These are phyloP conservation scores for Trissolcus basalis DNA, from an alignment of 1,140 invertebrate species.

Conservation along the genomic window DNA sequence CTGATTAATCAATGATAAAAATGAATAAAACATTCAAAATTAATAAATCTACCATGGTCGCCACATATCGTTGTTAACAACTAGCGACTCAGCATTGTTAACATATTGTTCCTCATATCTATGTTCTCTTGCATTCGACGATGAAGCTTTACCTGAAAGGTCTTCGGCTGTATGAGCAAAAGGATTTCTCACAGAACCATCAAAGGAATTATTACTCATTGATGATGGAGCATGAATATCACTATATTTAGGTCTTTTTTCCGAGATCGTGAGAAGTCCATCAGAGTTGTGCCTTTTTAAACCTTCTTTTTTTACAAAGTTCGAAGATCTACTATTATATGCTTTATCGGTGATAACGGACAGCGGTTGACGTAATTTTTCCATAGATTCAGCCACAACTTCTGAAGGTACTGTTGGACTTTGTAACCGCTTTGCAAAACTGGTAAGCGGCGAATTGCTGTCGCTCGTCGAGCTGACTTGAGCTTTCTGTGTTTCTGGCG, in stretches of 20 bases:
- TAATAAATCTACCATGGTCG: slow-evolving; percentile 72
- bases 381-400: slow-evolving; percentile 12
- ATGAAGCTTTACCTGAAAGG: slow-evolving; percentile 61
- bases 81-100: slow-evolving; percentile 61
- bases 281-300: slow-evolving; percentile 68
- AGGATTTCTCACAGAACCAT: slow-evolving; percentile 42
- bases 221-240: slow-evolving; percentile 62
- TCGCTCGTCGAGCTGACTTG: slow-evolving; percentile 79
- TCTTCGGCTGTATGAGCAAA: slow-evolving; percentile 59
- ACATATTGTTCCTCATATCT: slow-evolving; percentile 48
- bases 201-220: slow-evolving; percentile 33
- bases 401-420: slow-evolving; percentile 22
- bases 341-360: slow-evolving; percentile 73
- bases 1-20: neutral
- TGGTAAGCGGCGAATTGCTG: slow-evolving; percentile 75
- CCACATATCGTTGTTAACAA: slow-evolving; percentile 74
- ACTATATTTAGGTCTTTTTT: slow-evolving; percentile 67
- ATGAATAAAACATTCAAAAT: neutral
- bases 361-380: slow-evolving; percentile 66
- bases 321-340: slow-evolving; percentile 60
- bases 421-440: slow-evolving; percentile 65
- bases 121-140: slow-evolving; percentile 32
- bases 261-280: slow-evolving; percentile 67
- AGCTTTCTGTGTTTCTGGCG: slow-evolving; percentile 79
- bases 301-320: slow-evolving; percentile 51